Conservation (phyloP, 2,113 vertebrate species). For the Vicugna pacos region DNA sequence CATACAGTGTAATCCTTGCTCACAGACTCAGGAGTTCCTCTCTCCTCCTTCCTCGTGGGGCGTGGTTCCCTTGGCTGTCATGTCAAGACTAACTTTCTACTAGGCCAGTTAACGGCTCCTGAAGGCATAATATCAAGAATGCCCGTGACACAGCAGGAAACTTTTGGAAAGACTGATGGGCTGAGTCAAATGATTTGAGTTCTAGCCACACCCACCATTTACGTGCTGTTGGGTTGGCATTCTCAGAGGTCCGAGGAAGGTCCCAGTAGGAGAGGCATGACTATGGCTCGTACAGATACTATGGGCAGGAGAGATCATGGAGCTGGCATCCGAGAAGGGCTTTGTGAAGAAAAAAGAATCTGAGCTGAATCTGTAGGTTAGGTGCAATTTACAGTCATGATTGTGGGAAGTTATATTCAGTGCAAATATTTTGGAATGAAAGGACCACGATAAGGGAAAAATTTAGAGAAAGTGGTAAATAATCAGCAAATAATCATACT, state of each 20-base stretch:
- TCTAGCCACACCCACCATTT: background rate
- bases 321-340: background rate
- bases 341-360: background rate
- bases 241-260: background rate
- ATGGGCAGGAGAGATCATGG: background rate
- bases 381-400: background rate
- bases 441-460: background rate
- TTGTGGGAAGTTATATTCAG: background rate
- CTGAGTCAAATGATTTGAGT: background rate
- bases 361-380: background rate
- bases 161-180: background rate
- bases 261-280: background rate
- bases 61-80: background rate
- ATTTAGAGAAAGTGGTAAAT: background rate
- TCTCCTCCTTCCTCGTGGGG: background rate
- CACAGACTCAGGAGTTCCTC: background rate
- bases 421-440: slow-evolving; percentile 9
- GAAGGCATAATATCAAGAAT: background rate
- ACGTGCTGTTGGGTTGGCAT: background rate
- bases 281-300: no score
- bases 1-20: background rate
- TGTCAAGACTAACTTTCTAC: background rate
- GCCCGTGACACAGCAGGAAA: background rate
- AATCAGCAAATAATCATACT: background rate
- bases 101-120: background rate